Conservation (phyloP, 1,140 invertebrate species). For the Cecropterus lyciades region DNA sequence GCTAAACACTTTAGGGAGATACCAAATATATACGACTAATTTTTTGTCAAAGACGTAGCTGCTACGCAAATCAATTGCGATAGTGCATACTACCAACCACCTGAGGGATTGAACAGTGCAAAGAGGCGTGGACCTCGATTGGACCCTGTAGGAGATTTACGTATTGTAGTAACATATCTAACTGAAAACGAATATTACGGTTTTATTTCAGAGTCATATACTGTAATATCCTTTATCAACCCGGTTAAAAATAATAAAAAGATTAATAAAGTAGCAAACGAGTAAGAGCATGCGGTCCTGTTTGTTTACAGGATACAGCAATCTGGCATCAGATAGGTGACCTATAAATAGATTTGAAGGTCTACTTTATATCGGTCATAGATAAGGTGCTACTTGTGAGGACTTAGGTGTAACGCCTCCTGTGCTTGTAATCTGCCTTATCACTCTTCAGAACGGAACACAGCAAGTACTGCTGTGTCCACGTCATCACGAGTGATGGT, state of each 20-base stretch:
- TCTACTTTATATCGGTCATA: background rate
- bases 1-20: too few relatives aligned
- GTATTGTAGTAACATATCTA: background rate
- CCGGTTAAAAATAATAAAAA: constrained; percentile 10
- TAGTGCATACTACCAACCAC: too few relatives aligned
- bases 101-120: too few relatives aligned
- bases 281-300: too few relatives aligned
- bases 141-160: background rate
- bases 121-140: too few relatives aligned
- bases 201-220: constrained; percentile 32
- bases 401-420: constrained; percentile 5
- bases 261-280: background rate
- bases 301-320: too few relatives aligned
- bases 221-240: constrained; percentile 1
- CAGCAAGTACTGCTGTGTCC: background rate
- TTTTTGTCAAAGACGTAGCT: too few relatives aligned
- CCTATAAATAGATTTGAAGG: too few relatives aligned
- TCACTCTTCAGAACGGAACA: background rate
- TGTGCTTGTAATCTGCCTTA: constrained; percentile 14
- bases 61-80: too few relatives aligned
- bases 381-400: constrained; percentile 6
- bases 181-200: background rate
- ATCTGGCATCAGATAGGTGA: too few relatives aligned
- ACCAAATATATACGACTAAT: too few relatives aligned
- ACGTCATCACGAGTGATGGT: background rate